These are phyloP conservation scores for Clarias laeviceps DNA, from an alignment of 2,797 vertebrate genomes.

Conservation along the genomic window DNA sequence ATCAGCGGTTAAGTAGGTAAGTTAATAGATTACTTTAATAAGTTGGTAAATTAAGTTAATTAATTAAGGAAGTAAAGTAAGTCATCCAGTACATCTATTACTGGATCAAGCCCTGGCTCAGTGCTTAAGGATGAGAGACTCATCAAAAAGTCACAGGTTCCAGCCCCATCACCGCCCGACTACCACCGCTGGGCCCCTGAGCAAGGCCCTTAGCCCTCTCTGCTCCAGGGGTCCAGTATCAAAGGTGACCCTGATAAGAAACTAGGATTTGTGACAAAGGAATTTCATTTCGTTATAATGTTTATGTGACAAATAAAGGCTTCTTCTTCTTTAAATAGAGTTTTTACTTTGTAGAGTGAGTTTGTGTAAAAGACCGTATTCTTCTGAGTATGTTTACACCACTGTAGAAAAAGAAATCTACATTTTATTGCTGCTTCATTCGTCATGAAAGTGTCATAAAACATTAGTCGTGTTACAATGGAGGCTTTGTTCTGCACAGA, in stretches of 20 bases:
- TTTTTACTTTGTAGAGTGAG: neutral
- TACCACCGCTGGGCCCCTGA: too few relatives aligned
- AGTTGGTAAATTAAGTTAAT: neutral
- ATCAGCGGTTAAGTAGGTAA: neutral
- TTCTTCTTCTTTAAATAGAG: too few relatives aligned
- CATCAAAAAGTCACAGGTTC: too few relatives aligned
- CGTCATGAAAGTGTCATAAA: conserved; percentile 13
- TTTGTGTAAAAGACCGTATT: neutral
- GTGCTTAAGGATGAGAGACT: too few relatives aligned
- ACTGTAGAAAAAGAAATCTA: conserved; percentile 1
- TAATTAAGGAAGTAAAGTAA: neutral
- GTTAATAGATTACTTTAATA: neutral
- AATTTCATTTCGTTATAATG: too few relatives aligned
- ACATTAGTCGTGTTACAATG: neutral
- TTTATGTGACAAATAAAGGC: too few relatives aligned
- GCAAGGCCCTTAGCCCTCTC: too few relatives aligned
- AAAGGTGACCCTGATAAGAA: too few relatives aligned
- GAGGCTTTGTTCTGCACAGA: conserved; percentile 18
- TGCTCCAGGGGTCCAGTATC: too few relatives aligned
- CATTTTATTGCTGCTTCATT: neutral
- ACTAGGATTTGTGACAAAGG: too few relatives aligned
- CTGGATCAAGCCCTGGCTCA: neutral
- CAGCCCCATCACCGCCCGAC: too few relatives aligned
- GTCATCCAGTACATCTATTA: neutral
- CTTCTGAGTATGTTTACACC: neutral